Percentiles rank a stretch among this genome's conserved stretches.
Conservation (phyloP, 2,888 invertebrate species). For the Crocallis elinguaria region DNA sequence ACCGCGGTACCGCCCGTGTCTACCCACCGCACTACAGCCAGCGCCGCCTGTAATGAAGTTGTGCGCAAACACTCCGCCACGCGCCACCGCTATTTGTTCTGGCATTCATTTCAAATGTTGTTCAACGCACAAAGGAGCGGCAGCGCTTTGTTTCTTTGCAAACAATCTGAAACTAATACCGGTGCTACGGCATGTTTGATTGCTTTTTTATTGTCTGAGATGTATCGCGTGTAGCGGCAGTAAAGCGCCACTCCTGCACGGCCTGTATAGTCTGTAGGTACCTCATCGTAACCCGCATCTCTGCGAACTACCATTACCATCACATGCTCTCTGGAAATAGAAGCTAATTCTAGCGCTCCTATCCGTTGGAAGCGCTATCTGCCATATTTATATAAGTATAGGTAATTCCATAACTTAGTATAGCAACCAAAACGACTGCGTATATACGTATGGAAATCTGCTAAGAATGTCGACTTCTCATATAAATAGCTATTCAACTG, state of each 20-base stretch:
- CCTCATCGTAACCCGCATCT: slow-evolving; percentile 1
- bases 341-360: neutral
- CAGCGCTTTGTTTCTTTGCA: slow-evolving; percentile 32
- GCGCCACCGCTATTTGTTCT: slow-evolving; percentile 35
- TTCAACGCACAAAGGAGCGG: slow-evolving; percentile 39
- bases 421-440: neutral
- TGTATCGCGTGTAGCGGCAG: slow-evolving; percentile 11
- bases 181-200: slow-evolving; percentile 20
- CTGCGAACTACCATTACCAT: neutral
- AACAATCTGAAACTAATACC: slow-evolving; percentile 29
- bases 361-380: no score
- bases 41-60: slow-evolving; percentile 37
- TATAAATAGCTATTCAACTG: neutral
- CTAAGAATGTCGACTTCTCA: neutral
- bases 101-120: slow-evolving; percentile 41
- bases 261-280: no score
- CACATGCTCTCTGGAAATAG: neutral
- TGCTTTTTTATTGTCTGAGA: slow-evolving; percentile 24
- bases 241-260: slow-evolving; percentile 4
- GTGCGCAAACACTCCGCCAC: slow-evolving; percentile 37
- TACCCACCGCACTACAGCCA: neutral
- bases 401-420: neutral
- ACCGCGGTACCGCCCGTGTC: neutral
- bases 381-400: no score
- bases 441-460: neutral